phyloP scores from a whole-genome alignment of 2,888 invertebrate genomes.

The Thereva unica region DNA sequence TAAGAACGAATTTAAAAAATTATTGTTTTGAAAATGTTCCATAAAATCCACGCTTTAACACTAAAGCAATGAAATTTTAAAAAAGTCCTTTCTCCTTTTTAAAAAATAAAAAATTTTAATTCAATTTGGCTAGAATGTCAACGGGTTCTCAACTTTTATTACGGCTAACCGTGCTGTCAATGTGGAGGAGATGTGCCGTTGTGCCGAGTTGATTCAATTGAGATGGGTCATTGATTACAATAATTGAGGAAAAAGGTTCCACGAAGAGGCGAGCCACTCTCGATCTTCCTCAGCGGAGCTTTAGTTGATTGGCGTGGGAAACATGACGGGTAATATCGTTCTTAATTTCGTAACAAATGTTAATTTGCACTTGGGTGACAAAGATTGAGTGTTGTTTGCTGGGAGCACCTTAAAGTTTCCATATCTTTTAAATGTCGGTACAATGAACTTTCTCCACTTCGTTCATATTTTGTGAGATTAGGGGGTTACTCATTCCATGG shows the following conservation, averaged over 20 bases:
- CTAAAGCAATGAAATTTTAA: too few species aligned
- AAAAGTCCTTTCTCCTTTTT: background rate
- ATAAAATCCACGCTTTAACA: too few species aligned
- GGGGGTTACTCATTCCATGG: too few species aligned
- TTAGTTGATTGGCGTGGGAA: background rate
- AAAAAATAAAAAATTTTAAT: background rate
- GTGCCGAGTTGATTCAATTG: background rate
- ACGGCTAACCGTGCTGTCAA: constrained; percentile 6
- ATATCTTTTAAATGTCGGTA: background rate
- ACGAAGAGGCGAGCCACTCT: too few species aligned
- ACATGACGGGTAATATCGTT: background rate
- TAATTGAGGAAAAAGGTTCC: too few species aligned
- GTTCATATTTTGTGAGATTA: too few species aligned
- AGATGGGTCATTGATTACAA: background rate
- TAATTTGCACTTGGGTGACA: background rate
- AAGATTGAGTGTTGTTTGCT: too few species aligned
- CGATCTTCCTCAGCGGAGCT: too few species aligned
- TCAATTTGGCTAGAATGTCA: constrained; percentile 1
- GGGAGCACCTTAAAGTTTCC: too few species aligned
- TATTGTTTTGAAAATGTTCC: too few species aligned
- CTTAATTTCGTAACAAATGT: background rate
- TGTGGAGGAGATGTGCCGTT: background rate
- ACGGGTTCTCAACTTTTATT: constrained; percentile 16
- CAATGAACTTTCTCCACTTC: background rate
- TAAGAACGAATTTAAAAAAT: too few species aligned